Evolutionary conservation across 2,797 vertebrate species (phyloP), one percentile per base, ranked within the genome.

Genomic region (Odontamblyopus lacepedii): DNA sequence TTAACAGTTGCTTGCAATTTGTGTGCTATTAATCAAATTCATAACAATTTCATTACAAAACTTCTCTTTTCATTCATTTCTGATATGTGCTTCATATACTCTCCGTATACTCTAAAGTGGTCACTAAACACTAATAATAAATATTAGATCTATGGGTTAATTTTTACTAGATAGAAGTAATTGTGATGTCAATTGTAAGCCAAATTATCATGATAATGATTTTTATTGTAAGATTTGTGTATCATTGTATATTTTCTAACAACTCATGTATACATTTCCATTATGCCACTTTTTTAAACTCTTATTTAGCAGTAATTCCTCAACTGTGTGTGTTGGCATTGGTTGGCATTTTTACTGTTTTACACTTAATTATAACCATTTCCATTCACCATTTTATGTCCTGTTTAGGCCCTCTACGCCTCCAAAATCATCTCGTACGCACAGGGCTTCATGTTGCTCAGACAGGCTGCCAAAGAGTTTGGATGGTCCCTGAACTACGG

Each of bases 351-450:
- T 7, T 16, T 30, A 18, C 32, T 61, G 0, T 61, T 61, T 5
- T 29, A 30, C 27, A 30, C 59, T 15, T 30, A 8, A 60, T 56
- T 38, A 60, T 27, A 60, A 60, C 27, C 16, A 59, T 59, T 30
- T 8, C 18, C 18, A 35, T n/a, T 32, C 30, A 30, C 2, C 8
- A 16, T 13, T 64, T 27, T 67, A 53, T 66, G 29, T 27, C 26
- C 1, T 29, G 18, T 51, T 67, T 56, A 99, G 98, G 98, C 97
- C 30, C 94, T 99, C 7, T 99, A 99, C 0, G 98, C 96, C 15
- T 99, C 98, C 83, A 99, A 99, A 93, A 99, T 99, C 69, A 99
- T 99, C 85, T 99, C 98, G 0, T 99, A 99, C 0, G 90, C 98
- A 0, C 98, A 99, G 91, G 98, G 97, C 77, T 99, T 99, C 86